These are phyloP conservation scores for Heliconius ethilla DNA, from an alignment of 2,888 invertebrate species.

Conservation along the genomic window DNA sequence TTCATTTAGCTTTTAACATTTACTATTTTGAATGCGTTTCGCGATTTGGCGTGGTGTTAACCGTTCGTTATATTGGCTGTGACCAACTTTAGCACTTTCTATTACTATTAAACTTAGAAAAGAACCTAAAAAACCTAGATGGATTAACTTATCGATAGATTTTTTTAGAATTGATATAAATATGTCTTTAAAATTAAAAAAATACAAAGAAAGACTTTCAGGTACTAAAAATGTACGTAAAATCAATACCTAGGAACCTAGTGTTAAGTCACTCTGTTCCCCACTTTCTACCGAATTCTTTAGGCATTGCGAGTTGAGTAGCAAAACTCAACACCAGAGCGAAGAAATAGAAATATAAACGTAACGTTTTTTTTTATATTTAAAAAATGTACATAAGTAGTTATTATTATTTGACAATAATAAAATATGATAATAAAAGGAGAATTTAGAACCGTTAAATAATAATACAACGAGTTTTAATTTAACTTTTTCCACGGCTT, in stretches of 20 bases:
- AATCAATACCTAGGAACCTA: too few species aligned
- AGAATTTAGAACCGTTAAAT: background rate
- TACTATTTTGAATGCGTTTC: constrained; percentile 48
- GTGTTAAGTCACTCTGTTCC: too few species aligned
- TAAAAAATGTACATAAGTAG: too few species aligned
- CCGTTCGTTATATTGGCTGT: constrained; percentile 42
- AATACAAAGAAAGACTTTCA: background rate
- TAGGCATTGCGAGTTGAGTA: too few species aligned
- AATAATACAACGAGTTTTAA: background rate
- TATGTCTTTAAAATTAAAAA: background rate
- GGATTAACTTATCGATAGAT: background rate
- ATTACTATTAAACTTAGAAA: constrained; percentile 33
- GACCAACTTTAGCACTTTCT: constrained; percentile 44
- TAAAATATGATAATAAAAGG: background rate
- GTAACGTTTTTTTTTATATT: too few species aligned
- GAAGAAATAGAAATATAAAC: too few species aligned
- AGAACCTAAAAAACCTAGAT: constrained; percentile 13
- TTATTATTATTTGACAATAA: background rate
- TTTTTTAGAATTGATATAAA: background rate
- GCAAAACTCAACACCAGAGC: too few species aligned
- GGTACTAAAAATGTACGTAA: too few species aligned
- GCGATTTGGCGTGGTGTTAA: constrained; percentile 43
- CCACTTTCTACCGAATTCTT: too few species aligned
- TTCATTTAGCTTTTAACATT: constrained; percentile 40
- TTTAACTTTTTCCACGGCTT: constrained; percentile 1